Conservation (phyloP, 2,113 vertebrate species). For the Rhizomys pruinosus region DNA sequence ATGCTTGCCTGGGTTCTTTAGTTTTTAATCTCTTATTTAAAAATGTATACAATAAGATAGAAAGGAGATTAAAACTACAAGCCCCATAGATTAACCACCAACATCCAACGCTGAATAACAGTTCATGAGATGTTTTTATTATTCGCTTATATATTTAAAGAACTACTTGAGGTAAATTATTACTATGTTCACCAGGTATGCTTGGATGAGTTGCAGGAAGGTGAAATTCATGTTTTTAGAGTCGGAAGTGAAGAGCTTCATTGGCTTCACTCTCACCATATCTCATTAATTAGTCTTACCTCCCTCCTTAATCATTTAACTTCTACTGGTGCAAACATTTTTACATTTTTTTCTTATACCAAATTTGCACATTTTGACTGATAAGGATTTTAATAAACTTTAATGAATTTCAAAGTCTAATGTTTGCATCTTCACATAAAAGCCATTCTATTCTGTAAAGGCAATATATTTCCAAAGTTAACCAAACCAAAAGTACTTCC, state of each 20-base stretch:
- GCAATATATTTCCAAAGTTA: constrained; percentile 5
- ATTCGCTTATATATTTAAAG: neutral
- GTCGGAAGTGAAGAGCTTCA: neutral
- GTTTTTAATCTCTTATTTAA: neutral
- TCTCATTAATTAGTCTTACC: neutral
- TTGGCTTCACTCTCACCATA: neutral
- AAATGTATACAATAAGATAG: neutral
- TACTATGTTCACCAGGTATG: neutral
- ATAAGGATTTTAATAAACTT: neutral
- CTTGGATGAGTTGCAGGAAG: neutral
- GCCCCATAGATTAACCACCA: neutral
- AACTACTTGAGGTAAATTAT: constrained; percentile 17
- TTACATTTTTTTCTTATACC: neutral
- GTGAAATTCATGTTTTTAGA: neutral
- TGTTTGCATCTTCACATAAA: neutral
- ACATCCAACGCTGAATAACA: constrained; percentile 19
- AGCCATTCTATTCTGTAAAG: neutral
- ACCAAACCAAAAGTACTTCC: neutral
- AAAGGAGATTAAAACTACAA: neutral
- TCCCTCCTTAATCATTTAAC: neutral
- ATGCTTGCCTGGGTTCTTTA: neutral
- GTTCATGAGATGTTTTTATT: neutral
- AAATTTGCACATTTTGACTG: neutral
- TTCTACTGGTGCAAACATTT: neutral
- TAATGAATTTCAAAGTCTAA: neutral